phyloP scores from a whole-genome alignment of 1,140 invertebrate genomes.

The Pararge aegeria region DNA sequence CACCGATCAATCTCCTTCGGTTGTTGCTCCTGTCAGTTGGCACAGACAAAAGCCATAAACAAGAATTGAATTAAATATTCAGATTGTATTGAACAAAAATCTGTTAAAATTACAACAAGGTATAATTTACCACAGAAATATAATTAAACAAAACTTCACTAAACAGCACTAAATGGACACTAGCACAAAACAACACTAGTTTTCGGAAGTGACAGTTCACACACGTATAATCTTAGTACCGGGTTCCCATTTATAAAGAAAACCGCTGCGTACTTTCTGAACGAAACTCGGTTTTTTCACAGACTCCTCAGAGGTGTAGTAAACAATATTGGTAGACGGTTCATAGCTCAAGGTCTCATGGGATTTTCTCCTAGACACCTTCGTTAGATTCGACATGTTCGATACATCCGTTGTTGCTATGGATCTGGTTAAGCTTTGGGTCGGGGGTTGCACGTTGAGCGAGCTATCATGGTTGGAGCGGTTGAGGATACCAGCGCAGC shows the following conservation, averaged over 20 bases:
- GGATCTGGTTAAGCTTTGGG: not conserved
- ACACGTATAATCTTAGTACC: conserved; percentile 53
- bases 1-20: too few relatives aligned
- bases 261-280: conserved; percentile 34
- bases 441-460: conserved; percentile 2
- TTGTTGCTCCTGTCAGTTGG: too few relatives aligned
- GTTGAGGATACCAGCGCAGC: conserved; percentile 49
- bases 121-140: conserved; percentile 10
- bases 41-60: too few relatives aligned
- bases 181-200: conserved; percentile 20
- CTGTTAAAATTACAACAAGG: too few relatives aligned
- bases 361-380: conserved; percentile 23
- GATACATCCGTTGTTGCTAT: conserved; percentile 13
- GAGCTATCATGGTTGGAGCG: conserved; percentile 18
- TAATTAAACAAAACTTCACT: conserved; percentile 25
- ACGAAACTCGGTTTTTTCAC: conserved; percentile 42
- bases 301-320: conserved; percentile 49
- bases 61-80: too few relatives aligned
- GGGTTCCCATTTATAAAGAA: conserved; percentile 61
- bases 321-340: conserved; percentile 54
- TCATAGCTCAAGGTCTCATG: conserved; percentile 41
- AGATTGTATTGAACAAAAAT: too few relatives aligned
- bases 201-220: too few relatives aligned
- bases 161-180: conserved; percentile 20
- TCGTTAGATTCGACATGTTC: conserved; percentile 1